Conservation (phyloP, 2,888 invertebrate species). For the Anaspis maculata region DNA sequence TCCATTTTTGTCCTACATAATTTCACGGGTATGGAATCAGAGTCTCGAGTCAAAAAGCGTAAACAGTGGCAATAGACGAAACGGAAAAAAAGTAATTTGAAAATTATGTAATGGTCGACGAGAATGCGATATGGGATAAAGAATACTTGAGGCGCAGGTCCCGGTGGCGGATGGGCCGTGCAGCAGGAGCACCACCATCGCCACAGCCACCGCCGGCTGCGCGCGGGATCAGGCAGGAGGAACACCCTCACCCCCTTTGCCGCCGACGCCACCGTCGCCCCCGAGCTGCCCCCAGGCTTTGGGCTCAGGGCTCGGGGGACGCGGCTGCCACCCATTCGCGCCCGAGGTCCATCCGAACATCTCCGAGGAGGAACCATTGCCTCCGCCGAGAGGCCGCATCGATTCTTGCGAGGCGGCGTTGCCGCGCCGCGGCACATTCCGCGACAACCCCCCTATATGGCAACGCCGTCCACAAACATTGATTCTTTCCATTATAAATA, state of each 20-base stretch:
- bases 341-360: conserved; percentile 32
- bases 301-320: too few species aligned
- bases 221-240: background rate
- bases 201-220: background rate
- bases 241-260: background rate
- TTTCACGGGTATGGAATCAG: too few species aligned
- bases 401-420: conserved; percentile 30
- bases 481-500: conserved; percentile 45
- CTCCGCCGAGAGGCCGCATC: conserved; percentile 29
- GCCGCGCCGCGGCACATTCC: conserved; percentile 29
- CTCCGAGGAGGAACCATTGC: conserved; percentile 34
- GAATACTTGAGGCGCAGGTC: background rate
- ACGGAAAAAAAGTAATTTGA: too few species aligned
- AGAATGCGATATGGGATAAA: too few species aligned
- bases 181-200: conserved; percentile 1
- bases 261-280: background rate
- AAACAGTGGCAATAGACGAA: too few species aligned
- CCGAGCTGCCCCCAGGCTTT: background rate
- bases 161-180: background rate
- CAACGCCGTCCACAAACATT: conserved; percentile 36
- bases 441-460: conserved; percentile 24
- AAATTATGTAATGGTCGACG: too few species aligned
- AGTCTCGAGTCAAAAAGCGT: too few species aligned
- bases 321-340: conserved; percentile 8
- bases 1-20: too few species aligned